Base-by-base conservation (phyloP, 2,888 invertebrate species). In the Himalopsyche anomala region DNA sequence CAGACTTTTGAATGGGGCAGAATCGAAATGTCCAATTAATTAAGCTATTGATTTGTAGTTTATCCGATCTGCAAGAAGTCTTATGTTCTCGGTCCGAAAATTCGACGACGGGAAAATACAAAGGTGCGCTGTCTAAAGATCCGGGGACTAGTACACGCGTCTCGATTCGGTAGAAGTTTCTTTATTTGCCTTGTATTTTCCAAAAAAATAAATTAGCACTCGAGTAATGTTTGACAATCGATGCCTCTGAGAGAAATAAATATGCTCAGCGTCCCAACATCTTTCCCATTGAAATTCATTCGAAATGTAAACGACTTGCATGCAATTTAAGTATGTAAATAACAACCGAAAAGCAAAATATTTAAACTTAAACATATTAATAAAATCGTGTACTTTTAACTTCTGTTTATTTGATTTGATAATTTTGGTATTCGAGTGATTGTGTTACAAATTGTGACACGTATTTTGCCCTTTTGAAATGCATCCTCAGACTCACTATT, bases 11-110 rank as follows among this genome's bases (percentile, higher is more conserved):
- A 88, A 88, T 88, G 87, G 87, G 87, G 85, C 84, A 84, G 86
- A 88, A 87, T 86, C 87, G 88, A 88, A 87, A 87, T 87, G 87
- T 88, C 88, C 88, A 88, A 88, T 88, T 88, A 88, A 88, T 88
- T 88, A 88, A 88, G 87, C 87, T 86, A 88, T 88, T 88, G 88
- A 88, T 88, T 88, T 88, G 88, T 88, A 82, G 88, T 84, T 87
- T 87, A 88, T 88, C 88, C 81, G 84, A 54, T 69, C 87, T 74
- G 85, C 84, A 82, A 55, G 55, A 54, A 84, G 84, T 80, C 81
- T 83, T 81, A 54, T 38, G 83, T 81, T 54, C 69, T 80, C 79
- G 74, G 80, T 86, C 83, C 86, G 83, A 81, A 83, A 86, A 85
- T 80, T 82, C 74, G 36, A 36, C 74, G 74, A 74, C 74, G 74